Evolutionary conservation across 1,140 invertebrate species (phyloP), one percentile per base, ranked within the genome.

Genomic region (Chionoecetes opilio): DNA sequence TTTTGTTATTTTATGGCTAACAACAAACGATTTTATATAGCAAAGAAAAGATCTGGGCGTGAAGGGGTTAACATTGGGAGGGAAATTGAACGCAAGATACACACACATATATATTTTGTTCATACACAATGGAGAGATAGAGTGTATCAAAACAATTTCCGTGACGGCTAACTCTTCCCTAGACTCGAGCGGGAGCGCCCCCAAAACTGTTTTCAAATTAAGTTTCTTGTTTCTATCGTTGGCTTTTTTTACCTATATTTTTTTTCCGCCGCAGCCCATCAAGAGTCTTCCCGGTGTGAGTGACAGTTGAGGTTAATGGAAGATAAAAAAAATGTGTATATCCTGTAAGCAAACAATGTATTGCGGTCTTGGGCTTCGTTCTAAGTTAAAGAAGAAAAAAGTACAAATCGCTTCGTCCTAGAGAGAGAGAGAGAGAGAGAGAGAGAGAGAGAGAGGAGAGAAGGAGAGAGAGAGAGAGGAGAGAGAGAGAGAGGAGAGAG

Each of bases 101-200:
- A 53, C 21, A 17, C 21, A 53, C 21, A n/a, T n/a, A 75, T n/a
- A 26, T 75, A 75, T n/a, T n/a, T n/a, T n/a, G 6, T 75, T n/a
- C n/a, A 75, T 26, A n/a, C 63, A 17, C 26, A n/a, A n/a, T 75
- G 63, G 63, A 75, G 63, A 75, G n/a, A 75, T 21, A 75, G 21
- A 21, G 63, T n/a, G n/a, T 75, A 75, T 75, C 63, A 75, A 75
- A 75, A 75, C 63, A 75, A 75, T 75, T 75, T 75, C 63, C 63
- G 63, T n/a, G 63, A n/a, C 63, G 1, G 63, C 63, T 0, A n/a
- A 26, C 63, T n/a, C 63, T 75, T 75, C 63, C 63, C 63, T n/a
- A 26, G 63, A 8, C 11, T n/a, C 21, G 63, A 75, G 46, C 0
- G 46, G 46, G 46, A 9, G 11, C 11, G 46, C 11, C 21, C 63